Evolutionary conservation across 1,140 invertebrate species (phyloP).

Genomic region (Zaprionus lachaisei): DNA sequence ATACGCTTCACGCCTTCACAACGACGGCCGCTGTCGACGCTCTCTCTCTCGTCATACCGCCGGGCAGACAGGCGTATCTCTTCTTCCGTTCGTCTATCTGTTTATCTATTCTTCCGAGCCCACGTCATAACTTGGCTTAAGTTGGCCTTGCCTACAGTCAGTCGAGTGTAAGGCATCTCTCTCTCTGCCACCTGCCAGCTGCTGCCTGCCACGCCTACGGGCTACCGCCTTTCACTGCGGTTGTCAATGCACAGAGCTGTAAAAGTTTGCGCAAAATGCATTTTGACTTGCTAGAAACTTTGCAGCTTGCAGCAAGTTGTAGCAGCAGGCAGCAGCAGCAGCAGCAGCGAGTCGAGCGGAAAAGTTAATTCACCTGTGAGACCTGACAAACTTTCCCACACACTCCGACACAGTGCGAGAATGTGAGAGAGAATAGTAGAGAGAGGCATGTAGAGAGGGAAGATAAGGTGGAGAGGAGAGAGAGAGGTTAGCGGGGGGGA

Average conservation of each 20-base stretch:
- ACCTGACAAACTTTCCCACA: slow-evolving; percentile 75
- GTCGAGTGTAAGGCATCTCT: slow-evolving; percentile 65
- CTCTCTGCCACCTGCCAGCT: slow-evolving; percentile 31
- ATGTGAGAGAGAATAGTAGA: neutral
- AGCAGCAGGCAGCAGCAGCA: slow-evolving; percentile 12
- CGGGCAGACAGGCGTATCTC: neutral
- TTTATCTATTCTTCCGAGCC: neutral
- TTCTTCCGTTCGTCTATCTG: neutral
- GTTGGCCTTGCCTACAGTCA: slow-evolving; percentile 60
- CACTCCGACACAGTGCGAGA: slow-evolving; percentile 22
- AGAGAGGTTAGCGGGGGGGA: neutral
- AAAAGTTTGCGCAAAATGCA: slow-evolving; percentile 75
- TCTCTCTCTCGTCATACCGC: neutral
- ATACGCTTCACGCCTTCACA: slow-evolving; percentile 54
- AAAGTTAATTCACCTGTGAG: slow-evolving; percentile 81
- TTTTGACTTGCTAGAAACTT: slow-evolving; percentile 73
- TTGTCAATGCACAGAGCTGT: slow-evolving; percentile 69
- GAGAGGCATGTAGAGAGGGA: neutral
- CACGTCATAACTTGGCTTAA: slow-evolving; percentile 55
- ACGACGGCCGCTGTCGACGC: neutral
- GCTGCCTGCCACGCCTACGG: slow-evolving; percentile 30
- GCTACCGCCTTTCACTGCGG: slow-evolving; percentile 48
- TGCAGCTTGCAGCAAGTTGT: slow-evolving; percentile 53
- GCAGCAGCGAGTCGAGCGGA: slow-evolving; percentile 63
- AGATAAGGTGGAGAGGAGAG: neutral